Conservation (phyloP, 2,888 invertebrate genomes). For the Linnaemya tessellans region DNA sequence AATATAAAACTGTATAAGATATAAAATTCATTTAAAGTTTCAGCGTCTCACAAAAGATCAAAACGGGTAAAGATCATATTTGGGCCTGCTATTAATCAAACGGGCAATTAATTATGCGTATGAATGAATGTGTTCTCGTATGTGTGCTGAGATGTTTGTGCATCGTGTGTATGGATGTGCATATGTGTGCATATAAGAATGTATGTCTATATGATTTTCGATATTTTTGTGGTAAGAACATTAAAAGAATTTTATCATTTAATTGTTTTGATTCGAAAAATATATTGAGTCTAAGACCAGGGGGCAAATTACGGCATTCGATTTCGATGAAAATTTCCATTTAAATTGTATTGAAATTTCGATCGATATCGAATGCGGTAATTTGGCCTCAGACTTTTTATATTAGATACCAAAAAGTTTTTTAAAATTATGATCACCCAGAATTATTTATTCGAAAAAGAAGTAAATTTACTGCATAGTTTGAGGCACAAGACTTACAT, state of each 20-base stretch:
- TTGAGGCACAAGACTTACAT: too few species aligned
- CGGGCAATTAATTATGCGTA: constrained; percentile 76
- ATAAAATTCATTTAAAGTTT: constrained; percentile 48
- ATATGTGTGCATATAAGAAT: neutral
- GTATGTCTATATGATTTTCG: neutral
- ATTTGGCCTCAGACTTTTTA: too few species aligned
- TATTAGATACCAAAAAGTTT: too few species aligned
- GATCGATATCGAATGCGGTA: too few species aligned
- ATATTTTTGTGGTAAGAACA: neutral
- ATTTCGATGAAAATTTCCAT: too few species aligned
- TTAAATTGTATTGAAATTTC: too few species aligned
- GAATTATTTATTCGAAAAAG: too few species aligned
- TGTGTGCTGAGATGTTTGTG: neutral
- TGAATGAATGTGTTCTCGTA: constrained; percentile 39
- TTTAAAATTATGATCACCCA: too few species aligned
- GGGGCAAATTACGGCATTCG: too few species aligned
- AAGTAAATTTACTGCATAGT: too few species aligned
- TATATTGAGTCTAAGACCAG: too few species aligned
- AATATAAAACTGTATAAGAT: constrained; percentile 12
- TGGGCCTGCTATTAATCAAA: constrained; percentile 77
- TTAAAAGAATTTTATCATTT: neutral
- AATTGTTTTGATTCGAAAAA: too few species aligned
- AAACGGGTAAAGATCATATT: constrained; percentile 69
- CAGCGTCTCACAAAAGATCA: constrained; percentile 56
- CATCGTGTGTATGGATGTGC: neutral